Conservation (phyloP, 2,888 invertebrate species). For the Ormyrus labotus region DNA sequence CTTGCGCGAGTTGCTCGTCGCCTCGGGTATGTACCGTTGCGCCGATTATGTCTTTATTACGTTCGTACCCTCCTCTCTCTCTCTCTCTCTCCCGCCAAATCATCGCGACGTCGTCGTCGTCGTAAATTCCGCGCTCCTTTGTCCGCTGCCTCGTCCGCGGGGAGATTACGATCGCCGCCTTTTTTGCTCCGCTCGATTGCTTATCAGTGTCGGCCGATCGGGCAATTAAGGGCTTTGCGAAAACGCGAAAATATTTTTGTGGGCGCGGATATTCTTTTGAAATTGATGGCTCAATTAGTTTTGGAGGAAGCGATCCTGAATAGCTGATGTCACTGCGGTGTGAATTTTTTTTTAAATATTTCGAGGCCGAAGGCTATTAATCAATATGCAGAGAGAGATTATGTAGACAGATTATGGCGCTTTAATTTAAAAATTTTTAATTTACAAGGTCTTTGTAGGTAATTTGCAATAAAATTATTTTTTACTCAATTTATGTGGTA, state of each 20-base stretch:
- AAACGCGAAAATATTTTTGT: not conserved
- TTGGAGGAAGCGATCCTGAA: too few species aligned
- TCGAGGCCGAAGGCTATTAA: too few species aligned
- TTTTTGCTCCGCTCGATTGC: not conserved
- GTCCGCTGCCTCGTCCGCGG: not conserved
- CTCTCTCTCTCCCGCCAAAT: slow-evolving; percentile 12
- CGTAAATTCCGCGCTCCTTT: slow-evolving; percentile 36
- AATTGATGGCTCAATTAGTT: too few species aligned
- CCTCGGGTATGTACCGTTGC: slow-evolving; percentile 35
- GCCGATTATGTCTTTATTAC: slow-evolving; percentile 55
- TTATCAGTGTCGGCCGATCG: not conserved
- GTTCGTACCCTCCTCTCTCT: not conserved
- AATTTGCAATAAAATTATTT: too few species aligned
- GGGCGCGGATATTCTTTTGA: not conserved
- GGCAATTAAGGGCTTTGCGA: not conserved
- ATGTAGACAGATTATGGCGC: too few species aligned
- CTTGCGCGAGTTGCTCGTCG: slow-evolving; percentile 4
- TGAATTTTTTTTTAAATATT: too few species aligned
- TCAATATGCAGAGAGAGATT: too few species aligned
- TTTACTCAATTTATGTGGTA: too few species aligned
- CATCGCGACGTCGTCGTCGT: slow-evolving; percentile 11
- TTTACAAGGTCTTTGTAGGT: too few species aligned
- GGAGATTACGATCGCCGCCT: too few species aligned
- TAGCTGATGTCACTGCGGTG: too few species aligned
- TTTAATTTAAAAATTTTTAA: too few species aligned